A percentile compares a stretch with the other conserved stretches of the same genome.
Evolutionary conservation across 2,888 invertebrate genomes (phyloP).

Genomic region (Strigamia maritima): DNA sequence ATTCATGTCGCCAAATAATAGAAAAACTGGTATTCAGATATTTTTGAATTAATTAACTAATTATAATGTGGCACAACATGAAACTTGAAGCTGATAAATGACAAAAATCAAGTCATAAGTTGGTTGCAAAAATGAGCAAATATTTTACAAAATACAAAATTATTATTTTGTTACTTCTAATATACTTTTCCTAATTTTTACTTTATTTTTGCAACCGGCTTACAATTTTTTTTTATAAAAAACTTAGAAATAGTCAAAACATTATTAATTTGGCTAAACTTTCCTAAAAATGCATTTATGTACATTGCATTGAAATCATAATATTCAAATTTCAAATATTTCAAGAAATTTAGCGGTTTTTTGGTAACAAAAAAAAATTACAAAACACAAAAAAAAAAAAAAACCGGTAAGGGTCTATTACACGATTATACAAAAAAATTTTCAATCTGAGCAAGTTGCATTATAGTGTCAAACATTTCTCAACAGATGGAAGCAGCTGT

Average conservation of each 20-base stretch:
- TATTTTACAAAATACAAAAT: too few species aligned
- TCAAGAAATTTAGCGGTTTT: too few species aligned
- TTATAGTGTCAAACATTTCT: background rate
- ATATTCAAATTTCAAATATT: background rate
- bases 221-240: too few species aligned
- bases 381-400: background rate
- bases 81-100: background rate
- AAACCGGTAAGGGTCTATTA: background rate
- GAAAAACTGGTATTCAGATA: background rate
- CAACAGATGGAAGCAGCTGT: background rate
- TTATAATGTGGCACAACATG: background rate
- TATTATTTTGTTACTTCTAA: too few species aligned
- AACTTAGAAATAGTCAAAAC: background rate
- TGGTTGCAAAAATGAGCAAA: too few species aligned
- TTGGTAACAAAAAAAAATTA: too few species aligned
- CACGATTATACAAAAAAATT: background rate
- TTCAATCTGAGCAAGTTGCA: conserved; percentile 3
- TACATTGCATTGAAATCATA: background rate
- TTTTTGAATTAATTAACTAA: background rate
- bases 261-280: background rate
- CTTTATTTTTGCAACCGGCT: background rate
- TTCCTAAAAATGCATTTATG: background rate
- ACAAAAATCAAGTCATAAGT: too few species aligned
- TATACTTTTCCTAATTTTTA: too few species aligned
- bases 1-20: background rate